These are phyloP conservation scores for Tortrix viridana DNA, from an alignment of 2,888 invertebrate species.

Conservation along the genomic window DNA sequence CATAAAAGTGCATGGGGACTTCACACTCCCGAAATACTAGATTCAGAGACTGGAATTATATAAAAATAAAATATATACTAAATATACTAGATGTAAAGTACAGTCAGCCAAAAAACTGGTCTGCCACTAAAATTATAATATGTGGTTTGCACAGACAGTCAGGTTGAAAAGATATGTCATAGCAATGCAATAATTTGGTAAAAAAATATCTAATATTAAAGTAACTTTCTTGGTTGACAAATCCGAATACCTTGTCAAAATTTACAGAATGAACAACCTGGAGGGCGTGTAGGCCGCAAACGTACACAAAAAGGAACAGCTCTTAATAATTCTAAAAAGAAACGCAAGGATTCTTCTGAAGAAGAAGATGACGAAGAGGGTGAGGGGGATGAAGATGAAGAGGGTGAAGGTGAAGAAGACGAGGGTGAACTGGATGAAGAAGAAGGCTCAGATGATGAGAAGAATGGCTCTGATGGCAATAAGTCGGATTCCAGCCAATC, in stretches of 20 bases:
- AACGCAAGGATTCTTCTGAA: conserved; percentile 63
- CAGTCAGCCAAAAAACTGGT: too few species aligned
- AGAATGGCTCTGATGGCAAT: conserved; percentile 81
- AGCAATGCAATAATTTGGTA: too few species aligned
- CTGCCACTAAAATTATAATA: too few species aligned
- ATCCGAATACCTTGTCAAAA: neutral
- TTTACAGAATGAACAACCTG: conserved; percentile 66
- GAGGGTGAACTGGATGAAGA: conserved; percentile 78
- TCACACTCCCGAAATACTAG: too few species aligned
- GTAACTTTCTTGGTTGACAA: neutral
- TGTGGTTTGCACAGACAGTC: too few species aligned
- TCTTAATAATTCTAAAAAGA: conserved; percentile 75
- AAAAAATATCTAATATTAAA: too few species aligned
- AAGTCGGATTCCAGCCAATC: conserved; percentile 82
- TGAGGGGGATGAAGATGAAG: conserved; percentile 71
- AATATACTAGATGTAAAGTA: too few species aligned
- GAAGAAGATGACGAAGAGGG: conserved; percentile 73
- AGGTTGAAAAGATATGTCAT: too few species aligned
- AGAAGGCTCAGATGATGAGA: conserved; percentile 81
- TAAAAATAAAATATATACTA: too few species aligned
- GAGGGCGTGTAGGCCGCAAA: conserved; percentile 65
- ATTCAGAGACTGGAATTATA: too few species aligned
- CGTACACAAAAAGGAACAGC: conserved; percentile 57
- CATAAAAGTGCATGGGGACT: too few species aligned
- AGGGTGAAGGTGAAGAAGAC: conserved; percentile 73